A percentile compares a stretch with the other conserved stretches of the same genome.
Evolutionary conservation across 2,113 vertebrate species (phyloP).

Genomic region (Oxyura jamaicensis): DNA sequence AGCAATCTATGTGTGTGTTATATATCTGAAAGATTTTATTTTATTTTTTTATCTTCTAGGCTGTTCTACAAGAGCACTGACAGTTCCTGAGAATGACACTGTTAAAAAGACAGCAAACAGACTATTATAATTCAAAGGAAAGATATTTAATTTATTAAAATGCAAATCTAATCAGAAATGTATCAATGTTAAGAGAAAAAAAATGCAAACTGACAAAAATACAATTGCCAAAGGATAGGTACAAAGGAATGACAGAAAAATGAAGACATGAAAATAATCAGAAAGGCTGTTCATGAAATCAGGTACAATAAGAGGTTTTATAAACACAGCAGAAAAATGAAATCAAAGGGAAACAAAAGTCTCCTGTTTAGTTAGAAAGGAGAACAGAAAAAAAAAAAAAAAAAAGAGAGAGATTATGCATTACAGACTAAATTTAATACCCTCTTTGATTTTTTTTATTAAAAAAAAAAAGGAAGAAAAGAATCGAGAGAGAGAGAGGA

Average conservation of each 20-base stretch:
- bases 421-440: not conserved
- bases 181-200: not conserved
- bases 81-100: not conserved
- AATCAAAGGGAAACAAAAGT: not conserved
- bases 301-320: not conserved
- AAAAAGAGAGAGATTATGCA: not conserved
- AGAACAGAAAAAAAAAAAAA: not conserved
- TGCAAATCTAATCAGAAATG: not conserved
- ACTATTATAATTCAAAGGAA: not conserved
- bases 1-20: not conserved
- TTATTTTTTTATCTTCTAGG: not conserved
- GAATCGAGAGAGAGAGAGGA: not conserved
- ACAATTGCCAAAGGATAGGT: not conserved
- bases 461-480: no score
- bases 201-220: not conserved
- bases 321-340: not conserved
- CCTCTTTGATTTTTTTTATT: not conserved
- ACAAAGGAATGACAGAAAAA: not conserved
- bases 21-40: not conserved
- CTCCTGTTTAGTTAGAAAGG: not conserved
- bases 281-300: not conserved
- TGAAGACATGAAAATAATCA: not conserved
- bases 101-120: not conserved
- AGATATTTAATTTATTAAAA: slow-evolving; percentile 10
- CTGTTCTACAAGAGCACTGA: not conserved